phyloP scores from a whole-genome alignment of 2,113 vertebrate species.

The Catharus bicknelli region DNA sequence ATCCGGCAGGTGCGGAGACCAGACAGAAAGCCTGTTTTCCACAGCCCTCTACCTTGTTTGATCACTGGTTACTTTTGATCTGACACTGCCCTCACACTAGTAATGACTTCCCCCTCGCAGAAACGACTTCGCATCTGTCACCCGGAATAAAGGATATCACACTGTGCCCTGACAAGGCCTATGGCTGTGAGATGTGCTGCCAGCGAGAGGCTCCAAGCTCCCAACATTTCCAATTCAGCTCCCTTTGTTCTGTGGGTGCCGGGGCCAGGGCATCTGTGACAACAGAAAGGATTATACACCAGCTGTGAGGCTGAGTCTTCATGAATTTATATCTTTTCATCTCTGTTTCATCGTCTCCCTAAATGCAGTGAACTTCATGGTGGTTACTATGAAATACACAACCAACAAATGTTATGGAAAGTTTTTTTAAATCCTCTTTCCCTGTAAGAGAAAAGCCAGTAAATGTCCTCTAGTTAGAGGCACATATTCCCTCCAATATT shows the following conservation, averaged over 20 bases:
- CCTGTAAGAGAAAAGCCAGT: conserved; percentile 75
- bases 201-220: conserved; percentile 75
- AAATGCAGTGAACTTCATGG: conserved; percentile 77
- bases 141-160: conserved; percentile 85
- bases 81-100: conserved; percentile 78
- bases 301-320: conserved; percentile 77
- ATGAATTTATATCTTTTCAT: conserved; percentile 79
- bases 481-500: neutral
- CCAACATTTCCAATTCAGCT: conserved; percentile 82
- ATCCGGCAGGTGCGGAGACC: conserved; percentile 78
- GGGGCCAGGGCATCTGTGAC: conserved; percentile 71
- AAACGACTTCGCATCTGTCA: conserved; percentile 84
- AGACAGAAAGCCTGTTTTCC: conserved; percentile 81
- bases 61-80: conserved; percentile 84
- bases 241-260: conserved; percentile 81
- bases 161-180: conserved; percentile 78
- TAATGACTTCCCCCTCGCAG: conserved; percentile 80
- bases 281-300: conserved; percentile 83
- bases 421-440: conserved; percentile 86
- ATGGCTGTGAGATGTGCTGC: conserved; percentile 75
- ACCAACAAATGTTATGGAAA: conserved; percentile 78
- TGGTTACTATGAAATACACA: conserved; percentile 81
- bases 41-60: conserved; percentile 79
- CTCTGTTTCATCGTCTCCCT: conserved; percentile 63
- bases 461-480: conserved; percentile 71